Conservation (phyloP, 2,113 vertebrate genomes). For the Hyaena hyaena region DNA sequence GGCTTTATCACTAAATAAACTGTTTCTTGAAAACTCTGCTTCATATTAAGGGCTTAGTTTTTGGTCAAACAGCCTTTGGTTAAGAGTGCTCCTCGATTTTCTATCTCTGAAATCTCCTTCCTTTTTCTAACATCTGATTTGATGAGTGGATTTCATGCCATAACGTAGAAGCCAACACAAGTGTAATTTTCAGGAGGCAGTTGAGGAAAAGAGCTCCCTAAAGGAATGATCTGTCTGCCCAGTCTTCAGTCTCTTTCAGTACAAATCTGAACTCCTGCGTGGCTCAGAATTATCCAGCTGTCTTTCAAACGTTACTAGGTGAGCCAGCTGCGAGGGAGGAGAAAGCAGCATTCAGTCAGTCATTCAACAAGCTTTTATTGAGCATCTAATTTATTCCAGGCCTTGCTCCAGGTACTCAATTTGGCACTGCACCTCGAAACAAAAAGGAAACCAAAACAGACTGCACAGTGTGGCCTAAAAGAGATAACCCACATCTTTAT, state of each 20-base stretch:
- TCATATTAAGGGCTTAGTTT: not conserved
- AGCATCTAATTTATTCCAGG: slow-evolving; percentile 33
- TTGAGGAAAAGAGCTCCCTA: not conserved
- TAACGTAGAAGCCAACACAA: not conserved
- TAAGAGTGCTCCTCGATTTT: not conserved
- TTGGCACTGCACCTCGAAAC: not conserved
- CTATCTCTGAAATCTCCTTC: not conserved
- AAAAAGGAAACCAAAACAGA: not conserved
- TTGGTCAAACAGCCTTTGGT: not conserved
- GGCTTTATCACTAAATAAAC: not conserved
- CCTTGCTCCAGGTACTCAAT: not conserved
- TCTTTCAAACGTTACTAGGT: not conserved
- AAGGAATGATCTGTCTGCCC: not conserved
- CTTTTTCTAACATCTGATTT: not conserved
- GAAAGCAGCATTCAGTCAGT: not conserved
- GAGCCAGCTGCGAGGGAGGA: not conserved
- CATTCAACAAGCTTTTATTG: slow-evolving; percentile 16
- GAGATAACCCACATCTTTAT: not conserved
- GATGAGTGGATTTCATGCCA: not conserved
- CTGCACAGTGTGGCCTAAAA: not conserved
- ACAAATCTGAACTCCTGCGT: not conserved
- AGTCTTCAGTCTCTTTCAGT: not conserved
- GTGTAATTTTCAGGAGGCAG: not conserved
- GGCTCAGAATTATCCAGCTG: not conserved
- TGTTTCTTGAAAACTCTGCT: slow-evolving; percentile 34